Evolutionary conservation across 2,888 invertebrate genomes (phyloP), one percentile per base, ranked within the genome.

Genomic region (Meganola albula): DNA sequence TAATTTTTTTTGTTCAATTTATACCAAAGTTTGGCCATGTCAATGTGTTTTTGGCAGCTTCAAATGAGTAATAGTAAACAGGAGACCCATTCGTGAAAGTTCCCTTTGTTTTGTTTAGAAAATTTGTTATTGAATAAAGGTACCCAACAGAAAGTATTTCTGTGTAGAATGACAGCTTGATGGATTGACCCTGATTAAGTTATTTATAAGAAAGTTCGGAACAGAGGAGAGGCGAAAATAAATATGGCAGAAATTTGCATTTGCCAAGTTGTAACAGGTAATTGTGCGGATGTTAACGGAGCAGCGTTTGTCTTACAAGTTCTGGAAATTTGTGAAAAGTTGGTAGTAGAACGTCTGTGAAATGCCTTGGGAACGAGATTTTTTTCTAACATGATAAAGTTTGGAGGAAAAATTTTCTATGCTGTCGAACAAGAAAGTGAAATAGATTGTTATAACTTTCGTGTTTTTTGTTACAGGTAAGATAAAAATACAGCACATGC

Each of bases 181-280:
- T 68, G 61, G 69, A 71, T 70, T 58, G 61, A 54, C 48, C 47
- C 53, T 60, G 62, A 68, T 68, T 63, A 60, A 52, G 58, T 61
- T 58, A 61, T 60, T 52, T 58, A 52, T 35, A 52, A 51, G 45
- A 54, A 49, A 52, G 47, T 53, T 55, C 31, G 16, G 29, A 56
- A 57, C 48, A 54, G 51, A 45, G 46, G 34, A 47, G 44, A 37
- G 40, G 48, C 48, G 34, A 42, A 54, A 55, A 60, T 47, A 55
- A 53, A 52, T 54, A 50, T 48, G 38, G 44, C 37, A 36, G 37
- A 38, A 47, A 55, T 53, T 55, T 57, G 53, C 56, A 55, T 53
- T 43, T 18, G 38, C 36, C 39, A 52, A 48, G 41, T 54, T 48
- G 46, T 51, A 46, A 39, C 46, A 44, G 46, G 53, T 49, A 52